Conservation (phyloP, 2,888 invertebrate species). For the Octonoba sinensis region DNA sequence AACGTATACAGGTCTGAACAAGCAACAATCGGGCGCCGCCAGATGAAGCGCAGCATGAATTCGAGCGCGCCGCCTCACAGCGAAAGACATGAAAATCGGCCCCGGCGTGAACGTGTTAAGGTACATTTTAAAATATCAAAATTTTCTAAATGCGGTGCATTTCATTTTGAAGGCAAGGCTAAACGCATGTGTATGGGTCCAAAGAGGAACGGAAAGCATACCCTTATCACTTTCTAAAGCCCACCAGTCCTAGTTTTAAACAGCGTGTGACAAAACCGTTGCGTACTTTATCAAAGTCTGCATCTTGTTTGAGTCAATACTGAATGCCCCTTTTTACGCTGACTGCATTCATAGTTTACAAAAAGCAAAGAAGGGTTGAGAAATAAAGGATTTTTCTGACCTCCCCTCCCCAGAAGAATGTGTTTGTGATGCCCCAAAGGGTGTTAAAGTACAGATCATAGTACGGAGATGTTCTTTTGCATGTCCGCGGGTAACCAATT, state of each 20-base stretch:
- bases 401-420: slow-evolving; percentile 44
- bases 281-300: slow-evolving; percentile 45
- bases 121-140: too few species aligned
- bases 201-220: too few species aligned
- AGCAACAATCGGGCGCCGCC: too few species aligned
- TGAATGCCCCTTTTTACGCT: slow-evolving; percentile 7
- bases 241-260: slow-evolving; percentile 5
- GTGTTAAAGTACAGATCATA: slow-evolving; percentile 45
- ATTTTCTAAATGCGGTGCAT: too few species aligned
- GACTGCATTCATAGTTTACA: slow-evolving; percentile 37
- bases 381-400: slow-evolving; percentile 52
- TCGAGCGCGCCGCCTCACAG: too few species aligned
- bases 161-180: too few species aligned
- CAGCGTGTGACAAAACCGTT: slow-evolving; percentile 7
- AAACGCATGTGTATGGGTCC: too few species aligned
- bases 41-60: too few species aligned
- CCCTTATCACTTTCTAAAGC: too few species aligned
- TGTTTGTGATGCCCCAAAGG: slow-evolving; percentile 36
- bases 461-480: slow-evolving; percentile 32
- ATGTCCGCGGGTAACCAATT: slow-evolving; percentile 46
- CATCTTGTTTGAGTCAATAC: slow-evolving; percentile 29
- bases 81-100: too few species aligned
- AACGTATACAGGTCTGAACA: too few species aligned
- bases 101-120: too few species aligned
- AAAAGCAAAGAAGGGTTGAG: slow-evolving; percentile 58